Base-by-base conservation (phyloP, 2,797 vertebrate genomes). In the Rhabdophis nuchalis region DNA sequence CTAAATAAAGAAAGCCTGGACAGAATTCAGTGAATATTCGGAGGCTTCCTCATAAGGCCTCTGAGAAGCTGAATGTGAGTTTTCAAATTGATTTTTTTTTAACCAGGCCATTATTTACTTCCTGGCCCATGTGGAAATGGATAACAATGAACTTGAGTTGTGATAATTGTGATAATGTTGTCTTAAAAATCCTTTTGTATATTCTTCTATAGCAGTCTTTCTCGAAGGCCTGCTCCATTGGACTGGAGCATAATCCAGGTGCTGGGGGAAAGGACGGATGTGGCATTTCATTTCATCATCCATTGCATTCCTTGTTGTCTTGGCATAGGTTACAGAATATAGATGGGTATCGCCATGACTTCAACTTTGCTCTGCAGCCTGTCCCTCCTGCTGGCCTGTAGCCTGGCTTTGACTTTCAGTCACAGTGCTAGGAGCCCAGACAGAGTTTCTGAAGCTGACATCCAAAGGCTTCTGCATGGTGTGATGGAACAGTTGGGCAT, bases 401-500 rank as follows among this genome's bases (percentile, higher is more conserved):
- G 97, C 93, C 97, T 97, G 94, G 95, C 97, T 88, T 93, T 96
- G 20, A 96, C 97, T 89, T 96, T 97, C 5, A 98, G 98, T 94
- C 98, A 98, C 93, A 98, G 97, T 95, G 96, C 98, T 5, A 98
- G 98, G 93, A 98, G 97, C n/a, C 97, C 97, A 6, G 98, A 98
- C 96, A 97, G 98, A 94, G 98, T 99, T 94, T 99, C 99, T 0
- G 99, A 99, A 95, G 98, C 98, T 89, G 98, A 99, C 91, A 98
- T 99, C 95, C 99, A 99, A 97, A 98, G 99, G 90, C 98, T 99
- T 2, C 98, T 99, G 87, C 99, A 99, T 91, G 99, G 99, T 3
- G 98, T 99, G 86, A 99, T 99, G 99, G 99, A 99, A 96, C 99
- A 99, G 86, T 12, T 99, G 96, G 99, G 99, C 90, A 99, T 99